phyloP scores from a whole-genome alignment of 1,140 invertebrate species.

The Chlorops oryzae region DNA sequence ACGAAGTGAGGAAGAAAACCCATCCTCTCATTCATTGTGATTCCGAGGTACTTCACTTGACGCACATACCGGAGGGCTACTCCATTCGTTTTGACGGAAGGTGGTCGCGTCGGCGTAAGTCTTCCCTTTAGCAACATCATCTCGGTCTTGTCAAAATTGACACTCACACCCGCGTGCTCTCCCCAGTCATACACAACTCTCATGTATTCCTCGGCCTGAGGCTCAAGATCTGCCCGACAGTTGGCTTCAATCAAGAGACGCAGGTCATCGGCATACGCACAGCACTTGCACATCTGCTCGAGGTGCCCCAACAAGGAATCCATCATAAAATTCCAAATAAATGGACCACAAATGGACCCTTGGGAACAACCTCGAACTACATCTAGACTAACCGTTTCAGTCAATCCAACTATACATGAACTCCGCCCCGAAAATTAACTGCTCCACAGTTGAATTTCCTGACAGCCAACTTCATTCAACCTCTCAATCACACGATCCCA shows the following conservation, averaged over 20 bases:
- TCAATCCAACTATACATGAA: slow-evolving; percentile 3
- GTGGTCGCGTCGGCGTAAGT: neutral
- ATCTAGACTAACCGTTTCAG: slow-evolving; percentile 4
- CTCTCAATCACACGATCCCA: too few relatives aligned
- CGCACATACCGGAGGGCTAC: neutral
- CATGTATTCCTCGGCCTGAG: slow-evolving; percentile 4
- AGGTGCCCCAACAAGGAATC: slow-evolving; percentile 16
- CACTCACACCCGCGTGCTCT: neutral
- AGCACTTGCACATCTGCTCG: neutral
- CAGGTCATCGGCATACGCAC: slow-evolving; percentile 27
- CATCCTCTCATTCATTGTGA: neutral
- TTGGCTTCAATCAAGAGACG: slow-evolving; percentile 13
- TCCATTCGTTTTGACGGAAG: neutral
- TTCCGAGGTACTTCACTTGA: neutral
- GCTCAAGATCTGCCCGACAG: slow-evolving; percentile 13
- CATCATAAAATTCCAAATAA: slow-evolving; percentile 27
- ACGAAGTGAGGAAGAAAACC: neutral
- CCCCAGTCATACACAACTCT: neutral
- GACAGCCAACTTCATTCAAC: too few relatives aligned
- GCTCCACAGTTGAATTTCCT: neutral
- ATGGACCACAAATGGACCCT: slow-evolving; percentile 19
- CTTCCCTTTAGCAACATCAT: neutral
- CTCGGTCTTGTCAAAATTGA: neutral
- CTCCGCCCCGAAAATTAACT: slow-evolving; percentile 8
- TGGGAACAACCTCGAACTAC: slow-evolving; percentile 18